Evolutionary conservation across 2,888 invertebrate genomes (phyloP).

Genomic region (Cyclophora punctaria): DNA sequence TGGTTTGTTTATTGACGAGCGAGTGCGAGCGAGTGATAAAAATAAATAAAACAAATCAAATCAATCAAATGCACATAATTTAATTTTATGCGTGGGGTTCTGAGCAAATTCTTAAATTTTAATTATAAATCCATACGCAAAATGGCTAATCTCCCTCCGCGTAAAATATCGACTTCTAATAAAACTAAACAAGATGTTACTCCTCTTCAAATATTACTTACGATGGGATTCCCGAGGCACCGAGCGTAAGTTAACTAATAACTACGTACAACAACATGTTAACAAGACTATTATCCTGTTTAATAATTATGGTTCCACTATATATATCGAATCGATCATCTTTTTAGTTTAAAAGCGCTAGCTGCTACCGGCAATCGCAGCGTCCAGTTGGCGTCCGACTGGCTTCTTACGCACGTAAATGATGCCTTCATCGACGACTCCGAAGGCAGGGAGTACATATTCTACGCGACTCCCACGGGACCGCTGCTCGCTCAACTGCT

Average conservation of each 20-base stretch:
- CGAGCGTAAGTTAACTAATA: slow-evolving; percentile 82
- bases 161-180: slow-evolving; percentile 83
- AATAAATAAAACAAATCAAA: too few species aligned
- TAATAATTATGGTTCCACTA: neutral
- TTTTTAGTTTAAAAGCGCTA: slow-evolving; percentile 86
- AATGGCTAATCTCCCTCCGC: slow-evolving; percentile 86
- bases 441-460: slow-evolving; percentile 87
- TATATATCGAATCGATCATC: too few species aligned
- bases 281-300: neutral
- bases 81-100: slow-evolving; percentile 38
- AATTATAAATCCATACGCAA: slow-evolving; percentile 22
- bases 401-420: slow-evolving; percentile 92
- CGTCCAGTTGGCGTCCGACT: slow-evolving; percentile 91
- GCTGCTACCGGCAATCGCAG: slow-evolving; percentile 92
- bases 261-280: neutral
- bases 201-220: slow-evolving; percentile 87
- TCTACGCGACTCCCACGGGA: slow-evolving; percentile 91
- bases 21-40: too few species aligned
- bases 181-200: slow-evolving; percentile 83
- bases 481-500: slow-evolving; percentile 81
- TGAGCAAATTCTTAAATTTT: slow-evolving; percentile 20
- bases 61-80: neutral
- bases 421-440: slow-evolving; percentile 86
- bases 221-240: slow-evolving; percentile 92
- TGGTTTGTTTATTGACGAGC: too few species aligned